Conservation (phyloP, 1,140 invertebrate species). For the Bombus turneri region DNA sequence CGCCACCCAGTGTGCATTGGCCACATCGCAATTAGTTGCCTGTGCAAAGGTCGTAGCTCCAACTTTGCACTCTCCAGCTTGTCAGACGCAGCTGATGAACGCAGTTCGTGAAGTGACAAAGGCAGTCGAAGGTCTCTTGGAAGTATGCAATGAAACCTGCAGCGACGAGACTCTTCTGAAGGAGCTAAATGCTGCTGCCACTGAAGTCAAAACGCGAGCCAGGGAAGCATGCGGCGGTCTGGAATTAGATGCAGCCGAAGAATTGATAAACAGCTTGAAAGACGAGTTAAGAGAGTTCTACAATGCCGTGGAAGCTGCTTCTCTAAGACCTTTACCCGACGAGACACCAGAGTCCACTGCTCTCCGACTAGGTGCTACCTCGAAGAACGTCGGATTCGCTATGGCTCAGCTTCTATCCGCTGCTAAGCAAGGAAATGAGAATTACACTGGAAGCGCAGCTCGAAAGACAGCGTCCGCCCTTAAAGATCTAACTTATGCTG, state of each 20-base stretch:
- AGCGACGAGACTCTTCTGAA: conserved; percentile 87
- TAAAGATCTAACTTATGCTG: conserved; percentile 87
- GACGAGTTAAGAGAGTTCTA: conserved; percentile 92
- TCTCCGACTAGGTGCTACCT: conserved; percentile 87
- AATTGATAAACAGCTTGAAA: conserved; percentile 90
- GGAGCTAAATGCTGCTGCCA: conserved; percentile 92
- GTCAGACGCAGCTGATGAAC: conserved; percentile 96
- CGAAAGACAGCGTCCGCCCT: conserved; percentile 90
- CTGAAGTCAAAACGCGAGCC: conserved; percentile 93
- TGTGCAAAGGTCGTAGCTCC: conserved; percentile 97
- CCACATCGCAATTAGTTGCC: conserved; percentile 98
- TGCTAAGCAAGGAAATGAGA: conserved; percentile 91
- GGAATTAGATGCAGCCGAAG: conserved; percentile 92
- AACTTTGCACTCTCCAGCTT: conserved; percentile 93
- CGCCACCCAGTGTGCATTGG: conserved; percentile 97
- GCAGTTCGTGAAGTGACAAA: conserved; percentile 96
- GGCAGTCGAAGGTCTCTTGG: conserved; percentile 95
- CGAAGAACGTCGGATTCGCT: conserved; percentile 85
- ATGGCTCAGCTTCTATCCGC: conserved; percentile 94
- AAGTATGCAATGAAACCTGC: conserved; percentile 90
- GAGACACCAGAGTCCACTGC: conserved; percentile 92
- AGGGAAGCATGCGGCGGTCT: conserved; percentile 94
- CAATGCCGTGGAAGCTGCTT: conserved; percentile 87
- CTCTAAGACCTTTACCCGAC: conserved; percentile 91
- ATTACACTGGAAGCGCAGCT: conserved; percentile 92